A percentile compares a stretch with the other conserved stretches of the same genome.
phyloP scores from a whole-genome alignment of 35 echinoderm and acorn worm genomes.

The Ophiothrix spiculata region DNA sequence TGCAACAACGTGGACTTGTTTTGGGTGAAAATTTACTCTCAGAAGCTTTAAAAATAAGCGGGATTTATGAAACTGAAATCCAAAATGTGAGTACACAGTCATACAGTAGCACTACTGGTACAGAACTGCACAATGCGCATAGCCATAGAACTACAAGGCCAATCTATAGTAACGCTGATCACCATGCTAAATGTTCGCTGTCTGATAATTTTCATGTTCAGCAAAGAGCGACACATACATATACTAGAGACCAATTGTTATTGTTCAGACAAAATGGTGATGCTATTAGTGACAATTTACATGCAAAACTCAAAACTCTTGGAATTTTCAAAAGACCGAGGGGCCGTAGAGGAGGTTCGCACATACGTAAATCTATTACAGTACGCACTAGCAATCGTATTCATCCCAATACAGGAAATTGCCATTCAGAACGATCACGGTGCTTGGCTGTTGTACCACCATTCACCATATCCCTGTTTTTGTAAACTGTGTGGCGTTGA shows the following conservation, averaged over 20 bases:
- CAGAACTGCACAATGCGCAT: background rate
- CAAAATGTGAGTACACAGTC: background rate
- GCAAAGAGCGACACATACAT: no score
- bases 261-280: background rate
- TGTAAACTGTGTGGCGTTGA: no score
- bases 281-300: background rate
- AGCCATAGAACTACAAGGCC: background rate
- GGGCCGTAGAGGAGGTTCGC: background rate
- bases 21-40: background rate
- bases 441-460: background rate
- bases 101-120: background rate
- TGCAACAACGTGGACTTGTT: background rate
- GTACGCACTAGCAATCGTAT: background rate
- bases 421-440: background rate
- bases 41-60: background rate
- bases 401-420: background rate
- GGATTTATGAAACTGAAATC: background rate
- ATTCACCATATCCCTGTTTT: no score
- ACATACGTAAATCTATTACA: background rate
- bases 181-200: background rate
- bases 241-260: background rate
- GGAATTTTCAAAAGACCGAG: background rate
- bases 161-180: background rate
- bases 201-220: background rate
- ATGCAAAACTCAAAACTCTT: background rate